Percentiles rank a stretch among this genome's conserved stretches.
Conservation (phyloP, 1,140 invertebrate genomes). For the Eufriesea mexicana region DNA sequence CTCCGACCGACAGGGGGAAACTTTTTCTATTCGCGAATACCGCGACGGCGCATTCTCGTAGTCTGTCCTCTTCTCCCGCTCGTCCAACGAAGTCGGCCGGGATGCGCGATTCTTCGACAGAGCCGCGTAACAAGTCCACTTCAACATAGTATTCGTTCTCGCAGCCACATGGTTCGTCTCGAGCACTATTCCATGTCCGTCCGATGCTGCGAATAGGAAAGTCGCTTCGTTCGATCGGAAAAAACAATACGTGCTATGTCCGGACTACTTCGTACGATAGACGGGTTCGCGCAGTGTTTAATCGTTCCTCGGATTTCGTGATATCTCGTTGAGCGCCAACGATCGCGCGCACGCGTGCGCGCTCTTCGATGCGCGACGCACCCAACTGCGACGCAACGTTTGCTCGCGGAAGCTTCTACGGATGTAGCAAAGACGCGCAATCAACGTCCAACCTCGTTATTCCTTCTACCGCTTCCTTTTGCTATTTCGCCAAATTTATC, state of each 20-base stretch:
- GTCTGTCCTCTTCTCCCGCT: constrained; percentile 44
- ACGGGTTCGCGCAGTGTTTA: not conserved
- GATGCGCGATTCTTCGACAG: constrained; percentile 71
- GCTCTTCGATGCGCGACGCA: no score
- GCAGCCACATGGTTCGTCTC: constrained; percentile 18
- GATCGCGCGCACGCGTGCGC: no score
- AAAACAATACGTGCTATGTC: no score
- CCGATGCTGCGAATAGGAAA: not conserved
- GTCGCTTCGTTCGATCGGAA: constrained; percentile 18
- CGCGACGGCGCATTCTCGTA: constrained; percentile 12
- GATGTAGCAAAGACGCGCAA: no score
- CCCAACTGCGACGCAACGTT: no score
- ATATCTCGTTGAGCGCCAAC: not conserved
- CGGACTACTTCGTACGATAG: no score
- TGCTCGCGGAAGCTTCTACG: no score
- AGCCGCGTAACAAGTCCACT: constrained; percentile 80
- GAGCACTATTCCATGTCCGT: not conserved
- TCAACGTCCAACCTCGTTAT: no score
- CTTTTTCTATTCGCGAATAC: constrained; percentile 4
- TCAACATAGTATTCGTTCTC: constrained; percentile 73
- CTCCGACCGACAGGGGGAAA: constrained; percentile 3
- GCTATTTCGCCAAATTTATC: no score
- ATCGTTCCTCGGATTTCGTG: not conserved
- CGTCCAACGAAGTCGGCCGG: constrained; percentile 40
- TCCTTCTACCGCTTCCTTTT: no score